A percentile compares a stretch with the other conserved stretches of the same genome.
These are phyloP conservation scores for Drosophila imparisetae DNA, from an alignment of 2,888 invertebrate species.

Conservation along the genomic window DNA sequence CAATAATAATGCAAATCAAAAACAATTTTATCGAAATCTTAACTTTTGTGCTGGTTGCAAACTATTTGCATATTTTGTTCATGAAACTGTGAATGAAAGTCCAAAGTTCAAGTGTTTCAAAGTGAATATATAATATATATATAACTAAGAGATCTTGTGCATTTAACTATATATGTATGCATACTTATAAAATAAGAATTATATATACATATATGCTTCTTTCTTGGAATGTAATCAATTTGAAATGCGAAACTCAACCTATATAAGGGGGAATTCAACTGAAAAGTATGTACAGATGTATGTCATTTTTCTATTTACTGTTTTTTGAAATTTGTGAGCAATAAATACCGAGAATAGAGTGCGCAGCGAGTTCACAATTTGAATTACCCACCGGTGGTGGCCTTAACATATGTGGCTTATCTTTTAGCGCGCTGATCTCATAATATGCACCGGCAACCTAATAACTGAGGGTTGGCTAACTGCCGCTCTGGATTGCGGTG, in stretches of 20 bases:
- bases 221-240: not conserved
- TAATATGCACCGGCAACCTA: slow-evolving; percentile 25
- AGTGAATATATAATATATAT: not conserved
- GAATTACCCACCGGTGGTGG: slow-evolving; percentile 29
- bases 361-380: slow-evolving; percentile 7
- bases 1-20: slow-evolving; percentile 9
- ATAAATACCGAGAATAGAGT: slow-evolving; percentile 17
- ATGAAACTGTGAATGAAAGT: not conserved
- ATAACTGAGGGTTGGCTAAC: slow-evolving; percentile 47
- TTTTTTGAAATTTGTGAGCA: not conserved
- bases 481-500: slow-evolving; percentile 45
- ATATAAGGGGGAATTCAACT: not conserved
- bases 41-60: not conserved
- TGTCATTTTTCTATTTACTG: not conserved
- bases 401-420: slow-evolving; percentile 34
- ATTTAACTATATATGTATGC: not conserved
- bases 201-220: not conserved
- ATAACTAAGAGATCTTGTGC: not conserved
- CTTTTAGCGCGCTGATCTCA: slow-evolving; percentile 39
- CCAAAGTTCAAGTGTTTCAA: not conserved
- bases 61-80: not conserved
- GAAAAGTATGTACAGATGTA: not conserved
- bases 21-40: no score
- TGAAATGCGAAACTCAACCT: not conserved
- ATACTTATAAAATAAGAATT: not conserved